These are phyloP conservation scores for Melanophora roralis DNA, from an alignment of 2,888 invertebrate genomes.

Conservation along the genomic window DNA sequence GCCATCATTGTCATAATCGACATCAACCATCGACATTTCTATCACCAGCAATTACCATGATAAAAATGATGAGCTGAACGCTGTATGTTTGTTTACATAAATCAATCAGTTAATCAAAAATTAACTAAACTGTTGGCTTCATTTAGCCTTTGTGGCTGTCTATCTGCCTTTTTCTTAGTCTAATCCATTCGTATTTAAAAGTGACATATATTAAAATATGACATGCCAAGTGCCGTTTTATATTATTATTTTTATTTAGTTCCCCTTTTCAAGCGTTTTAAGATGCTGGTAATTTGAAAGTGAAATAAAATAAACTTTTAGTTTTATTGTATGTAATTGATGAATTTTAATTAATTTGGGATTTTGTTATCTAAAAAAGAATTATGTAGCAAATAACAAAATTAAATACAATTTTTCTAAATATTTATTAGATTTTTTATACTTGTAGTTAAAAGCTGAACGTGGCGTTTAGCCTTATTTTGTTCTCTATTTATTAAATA, in stretches of 20 bases:
- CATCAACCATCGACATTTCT: not conserved
- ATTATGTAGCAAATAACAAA: too few species aligned
- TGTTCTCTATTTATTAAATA: too few species aligned
- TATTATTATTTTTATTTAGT: constrained; percentile 3
- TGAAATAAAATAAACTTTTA: not conserved
- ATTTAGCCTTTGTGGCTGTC: constrained; percentile 13
- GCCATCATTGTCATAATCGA: constrained; percentile 8
- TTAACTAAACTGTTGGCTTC: constrained; percentile 38
- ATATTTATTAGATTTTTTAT: too few species aligned
- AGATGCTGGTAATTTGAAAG: constrained; percentile 22
- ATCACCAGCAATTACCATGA: constrained; percentile 8
- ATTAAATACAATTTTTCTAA: too few species aligned
- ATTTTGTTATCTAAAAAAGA: not conserved
- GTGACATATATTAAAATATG: constrained; percentile 41
- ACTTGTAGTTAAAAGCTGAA: too few species aligned
- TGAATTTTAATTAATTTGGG: not conserved
- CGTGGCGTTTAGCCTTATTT: too few species aligned
- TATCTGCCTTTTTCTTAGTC: constrained; percentile 11
- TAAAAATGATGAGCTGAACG: not conserved
- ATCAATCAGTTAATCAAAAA: constrained; percentile 56
- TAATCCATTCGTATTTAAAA: constrained; percentile 48
- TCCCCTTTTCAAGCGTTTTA: not conserved
- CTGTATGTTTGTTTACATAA: constrained; percentile 44
- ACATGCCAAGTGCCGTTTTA: constrained; percentile 35
- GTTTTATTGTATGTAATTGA: not conserved